Evolutionary conservation across 2,888 invertebrate genomes (phyloP).

Genomic region (Callimorpha dominula): DNA sequence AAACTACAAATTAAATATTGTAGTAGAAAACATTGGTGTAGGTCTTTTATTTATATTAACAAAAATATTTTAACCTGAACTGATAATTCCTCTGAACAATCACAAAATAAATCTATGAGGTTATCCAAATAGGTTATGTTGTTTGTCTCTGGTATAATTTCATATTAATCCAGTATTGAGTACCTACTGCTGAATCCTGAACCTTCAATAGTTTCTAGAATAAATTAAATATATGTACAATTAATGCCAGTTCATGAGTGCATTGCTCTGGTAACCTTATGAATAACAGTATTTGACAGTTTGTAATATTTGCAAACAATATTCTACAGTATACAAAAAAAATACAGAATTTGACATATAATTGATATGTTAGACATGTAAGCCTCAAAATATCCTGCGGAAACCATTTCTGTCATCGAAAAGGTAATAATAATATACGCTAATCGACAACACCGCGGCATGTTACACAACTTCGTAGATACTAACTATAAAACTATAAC

Average conservation of each 20-base stretch:
- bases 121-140: slow-evolving; percentile 43
- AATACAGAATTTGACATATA: slow-evolving; percentile 13
- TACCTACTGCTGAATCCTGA: neutral
- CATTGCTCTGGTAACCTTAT: slow-evolving; percentile 38
- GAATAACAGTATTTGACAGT: slow-evolving; percentile 46
- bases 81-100: no score
- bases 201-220: neutral
- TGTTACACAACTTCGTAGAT: slow-evolving; percentile 77
- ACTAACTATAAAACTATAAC: slow-evolving; percentile 49
- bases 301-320: slow-evolving; percentile 55
- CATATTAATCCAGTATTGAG: slow-evolving; percentile 7
- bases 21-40: neutral
- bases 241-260: slow-evolving; percentile 26
- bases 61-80: no score
- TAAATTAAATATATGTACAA: slow-evolving; percentile 1
- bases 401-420: slow-evolving; percentile 58
- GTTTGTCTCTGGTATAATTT: slow-evolving; percentile 44
- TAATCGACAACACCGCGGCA: slow-evolving; percentile 67
- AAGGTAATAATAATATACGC: slow-evolving; percentile 60
- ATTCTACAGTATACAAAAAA: slow-evolving; percentile 25
- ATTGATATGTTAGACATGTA: slow-evolving; percentile 23
- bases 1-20: neutral
- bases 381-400: slow-evolving; percentile 36
- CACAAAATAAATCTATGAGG: slow-evolving; percentile 30
- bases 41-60: neutral